These are phyloP conservation scores for Alentia gelatinosa DNA, from an alignment of 2,888 invertebrate species.

Conservation along the genomic window DNA sequence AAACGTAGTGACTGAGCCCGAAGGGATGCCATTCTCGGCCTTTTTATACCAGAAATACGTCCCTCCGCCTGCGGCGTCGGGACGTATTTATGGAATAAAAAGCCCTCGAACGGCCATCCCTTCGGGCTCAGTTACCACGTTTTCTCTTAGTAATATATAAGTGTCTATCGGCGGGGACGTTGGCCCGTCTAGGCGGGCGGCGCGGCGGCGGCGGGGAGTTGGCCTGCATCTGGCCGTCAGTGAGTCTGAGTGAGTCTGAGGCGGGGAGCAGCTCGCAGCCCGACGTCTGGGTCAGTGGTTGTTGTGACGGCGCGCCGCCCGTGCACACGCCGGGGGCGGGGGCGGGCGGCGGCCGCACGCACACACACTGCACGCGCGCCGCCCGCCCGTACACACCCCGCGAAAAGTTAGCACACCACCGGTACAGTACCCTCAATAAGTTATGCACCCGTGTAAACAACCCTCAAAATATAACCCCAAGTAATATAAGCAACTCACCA, in stretches of 20 bases:
- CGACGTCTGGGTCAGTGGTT: conserved; percentile 44
- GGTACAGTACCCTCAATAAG: too few relatives aligned
- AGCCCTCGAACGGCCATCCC: too few relatives aligned
- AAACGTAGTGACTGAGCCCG: too few relatives aligned
- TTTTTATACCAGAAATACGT: too few relatives aligned
- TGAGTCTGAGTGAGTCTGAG: too few relatives aligned
- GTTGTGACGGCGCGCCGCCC: conserved; percentile 41
- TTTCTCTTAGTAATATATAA: too few relatives aligned
- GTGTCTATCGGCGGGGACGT: too few relatives aligned
- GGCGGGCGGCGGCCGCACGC: background rate
- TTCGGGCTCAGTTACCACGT: too few relatives aligned
- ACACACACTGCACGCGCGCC: background rate
- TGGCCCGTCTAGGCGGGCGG: background rate
- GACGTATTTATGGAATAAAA: too few relatives aligned
- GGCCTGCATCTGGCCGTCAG: conserved; percentile 22
- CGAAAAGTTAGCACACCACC: background rate
- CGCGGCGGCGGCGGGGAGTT: background rate
- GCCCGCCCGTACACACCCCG: background rate
- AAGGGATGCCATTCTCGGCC: too few relatives aligned
- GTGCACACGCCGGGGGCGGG: background rate
- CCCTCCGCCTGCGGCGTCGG: too few relatives aligned
- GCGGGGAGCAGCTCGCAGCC: background rate
- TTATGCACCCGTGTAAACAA: background rate
- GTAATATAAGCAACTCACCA: too few relatives aligned
- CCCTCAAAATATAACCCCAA: background rate